Base-by-base conservation (phyloP, 2,113 vertebrate species). In the Indicator maculatus region DNA sequence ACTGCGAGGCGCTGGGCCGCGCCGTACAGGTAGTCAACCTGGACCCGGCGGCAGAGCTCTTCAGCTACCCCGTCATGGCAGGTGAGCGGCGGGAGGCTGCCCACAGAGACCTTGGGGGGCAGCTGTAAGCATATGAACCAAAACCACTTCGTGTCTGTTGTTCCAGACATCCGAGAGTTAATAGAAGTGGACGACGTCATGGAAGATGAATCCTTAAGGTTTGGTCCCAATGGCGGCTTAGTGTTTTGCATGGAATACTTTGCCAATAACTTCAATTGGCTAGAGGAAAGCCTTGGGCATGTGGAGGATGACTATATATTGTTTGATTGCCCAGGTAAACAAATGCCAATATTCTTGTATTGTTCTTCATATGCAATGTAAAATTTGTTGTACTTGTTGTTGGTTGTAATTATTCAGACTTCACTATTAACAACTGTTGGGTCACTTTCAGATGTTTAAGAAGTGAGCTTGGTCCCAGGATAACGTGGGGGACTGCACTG, bases 191-290 rank as follows among this genome's bases (percentile, higher is more conserved):
- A 99, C 6, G 99, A 99, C 6, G 99, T 99, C 47, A 99, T 99
- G 99, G 99, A 99, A 85, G 99, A 99, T 3, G 96, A 97, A 7
- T 98, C 98, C 39, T 84, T 99, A 56, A 88, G 98, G 74, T 99
- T 99, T 6, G 99, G 99, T 8, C 99, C 99, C 31, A 99, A 99
- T 2, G 99, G 99, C 41, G 99, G 99, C 21, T 87, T 99, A 78
- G 98, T 99, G 33, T 99, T 99, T 91, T 99, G 99, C 97, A 99
- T 99, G 99, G 99, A 99, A 76, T 99, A 99, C 93, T 99, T 99
- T 10, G 98, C 98, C 50, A 99, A 98, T 86, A 99, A 99, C 94
- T 99, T 99, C 56, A 98, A 97, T 96, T 99, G 99, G 99, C 98
- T 99, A 18, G 99, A 98, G 95, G 98, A 98, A 76, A 98, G 97